Conservation (phyloP, 2,888 invertebrate species). For the Apamea monoglypha region DNA sequence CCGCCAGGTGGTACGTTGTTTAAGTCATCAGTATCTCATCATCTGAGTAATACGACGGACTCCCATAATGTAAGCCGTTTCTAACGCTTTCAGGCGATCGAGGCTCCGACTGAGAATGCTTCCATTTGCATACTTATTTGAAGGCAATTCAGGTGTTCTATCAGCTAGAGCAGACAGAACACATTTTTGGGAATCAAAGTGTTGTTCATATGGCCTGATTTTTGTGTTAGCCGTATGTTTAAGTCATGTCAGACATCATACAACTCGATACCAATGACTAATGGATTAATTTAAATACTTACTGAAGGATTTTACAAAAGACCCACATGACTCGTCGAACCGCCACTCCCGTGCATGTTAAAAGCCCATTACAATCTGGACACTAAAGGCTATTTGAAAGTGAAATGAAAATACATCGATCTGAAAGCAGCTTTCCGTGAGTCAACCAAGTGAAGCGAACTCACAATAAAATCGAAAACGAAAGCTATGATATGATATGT, state of each 20-base stretch:
- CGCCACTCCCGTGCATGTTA: constrained; percentile 23
- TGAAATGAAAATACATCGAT: constrained; percentile 30
- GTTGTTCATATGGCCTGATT: neutral
- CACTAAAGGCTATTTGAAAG: constrained; percentile 21
- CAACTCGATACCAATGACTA: neutral
- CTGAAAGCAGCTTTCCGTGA: constrained; percentile 21
- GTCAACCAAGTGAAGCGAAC: constrained; percentile 10
- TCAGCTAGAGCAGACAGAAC: constrained; percentile 4
- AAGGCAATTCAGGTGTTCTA: constrained; percentile 34
- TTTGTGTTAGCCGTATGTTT: neutral
- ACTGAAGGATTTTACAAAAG: neutral
- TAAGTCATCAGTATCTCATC: constrained; percentile 48
- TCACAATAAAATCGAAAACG: constrained; percentile 10
- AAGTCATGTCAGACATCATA: neutral
- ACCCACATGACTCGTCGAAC: constrained; percentile 5
- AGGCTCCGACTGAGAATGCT: constrained; percentile 42
- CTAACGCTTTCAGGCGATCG: constrained; percentile 34
- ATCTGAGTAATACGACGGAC: constrained; percentile 21
- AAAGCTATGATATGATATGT: neutral
- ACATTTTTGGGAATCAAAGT: neutral
- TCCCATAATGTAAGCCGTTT: constrained; percentile 42
- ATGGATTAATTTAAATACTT: neutral
- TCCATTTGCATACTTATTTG: constrained; percentile 51
- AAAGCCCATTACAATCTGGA: constrained; percentile 16
- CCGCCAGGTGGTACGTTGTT: constrained; percentile 23